Evolutionary conservation across 2,888 invertebrate species (phyloP), one percentile per base, ranked within the genome.

Genomic region (Mamestra brassicae): DNA sequence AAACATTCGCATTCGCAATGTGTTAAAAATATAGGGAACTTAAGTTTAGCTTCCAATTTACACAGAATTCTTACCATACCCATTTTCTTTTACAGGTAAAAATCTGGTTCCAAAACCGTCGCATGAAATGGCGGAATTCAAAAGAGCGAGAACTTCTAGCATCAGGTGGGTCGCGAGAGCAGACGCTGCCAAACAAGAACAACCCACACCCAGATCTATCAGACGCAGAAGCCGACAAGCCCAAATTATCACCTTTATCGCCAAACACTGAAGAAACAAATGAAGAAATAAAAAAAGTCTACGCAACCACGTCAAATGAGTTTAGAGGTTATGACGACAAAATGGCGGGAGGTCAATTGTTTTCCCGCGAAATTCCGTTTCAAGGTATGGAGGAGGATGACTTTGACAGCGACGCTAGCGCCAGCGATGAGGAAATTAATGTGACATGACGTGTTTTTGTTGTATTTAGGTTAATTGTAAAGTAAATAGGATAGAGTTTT

Each of bases 111-210:
- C 99, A 99, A 97, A 99, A 99, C 93, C 98, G 99, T 0, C 98
- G 99, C 72, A 99, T 99, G 99, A 99, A 99, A 94, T 99, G 99
- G 99, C 97, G 99, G 71, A 99, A 99, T 95, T 99, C 99, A 6
- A 99, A 99, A 95, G 99, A 99, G 93, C 97, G 99, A 52, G 99
- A 99, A 94, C 97, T 99, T 0, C 96, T 99, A 42, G 99, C 99
- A 0, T 98, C 98, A 36, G 99, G 99, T 0, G 99, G 99, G 3
- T 98, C 99, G 10, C 97, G 99, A 47, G 99, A 99, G 91, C 99
- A 99, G 94, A 99, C 99, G 0, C 96, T 99, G 42, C 99, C 99
- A 0, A 99, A 99, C 94, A 99, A 99, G 93, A 99, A 99, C 96
- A 99, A 99, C 93, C 99, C 99, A 0, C 99, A 99, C 93, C 99